These are phyloP conservation scores for Gerris lacustris DNA, from an alignment of 2,888 invertebrate genomes.

Conservation along the genomic window DNA sequence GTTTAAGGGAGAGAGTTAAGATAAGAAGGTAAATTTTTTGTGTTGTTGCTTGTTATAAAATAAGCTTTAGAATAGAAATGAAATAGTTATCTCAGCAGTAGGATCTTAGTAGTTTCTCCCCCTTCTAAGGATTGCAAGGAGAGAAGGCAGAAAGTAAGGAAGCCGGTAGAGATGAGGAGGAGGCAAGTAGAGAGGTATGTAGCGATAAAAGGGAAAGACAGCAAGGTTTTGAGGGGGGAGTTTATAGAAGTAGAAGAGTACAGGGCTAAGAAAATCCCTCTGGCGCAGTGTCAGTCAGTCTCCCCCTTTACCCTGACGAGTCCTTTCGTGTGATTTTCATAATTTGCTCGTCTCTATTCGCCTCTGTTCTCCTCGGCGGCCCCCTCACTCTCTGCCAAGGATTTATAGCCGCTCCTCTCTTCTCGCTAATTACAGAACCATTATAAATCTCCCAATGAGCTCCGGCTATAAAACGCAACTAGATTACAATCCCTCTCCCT, in stretches of 20 bases:
- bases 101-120: too few relatives aligned
- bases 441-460: slow-evolving; percentile 5
- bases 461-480: slow-evolving; percentile 3
- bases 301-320: background rate
- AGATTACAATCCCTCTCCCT: slow-evolving; percentile 1
- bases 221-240: background rate
- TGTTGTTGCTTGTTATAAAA: too few relatives aligned
- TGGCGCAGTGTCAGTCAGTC: slow-evolving; percentile 1
- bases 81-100: too few relatives aligned
- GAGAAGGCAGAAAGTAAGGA: too few relatives aligned
- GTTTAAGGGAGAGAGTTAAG: too few relatives aligned
- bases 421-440: slow-evolving; percentile 3
- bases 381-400: background rate
- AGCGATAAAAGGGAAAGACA: background rate
- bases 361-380: background rate
- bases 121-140: too few relatives aligned
- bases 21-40: too few relatives aligned
- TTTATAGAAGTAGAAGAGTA: background rate
- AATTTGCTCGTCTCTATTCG: slow-evolving; percentile 5
- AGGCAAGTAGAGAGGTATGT: background rate
- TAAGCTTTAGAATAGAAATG: too few relatives aligned
- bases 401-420: background rate
- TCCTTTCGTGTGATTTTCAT: background rate
- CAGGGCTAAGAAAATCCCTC: background rate
- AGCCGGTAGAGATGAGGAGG: background rate